Conservation (phyloP, 2,888 invertebrate species). For the Meiosimyza platycephala region DNA sequence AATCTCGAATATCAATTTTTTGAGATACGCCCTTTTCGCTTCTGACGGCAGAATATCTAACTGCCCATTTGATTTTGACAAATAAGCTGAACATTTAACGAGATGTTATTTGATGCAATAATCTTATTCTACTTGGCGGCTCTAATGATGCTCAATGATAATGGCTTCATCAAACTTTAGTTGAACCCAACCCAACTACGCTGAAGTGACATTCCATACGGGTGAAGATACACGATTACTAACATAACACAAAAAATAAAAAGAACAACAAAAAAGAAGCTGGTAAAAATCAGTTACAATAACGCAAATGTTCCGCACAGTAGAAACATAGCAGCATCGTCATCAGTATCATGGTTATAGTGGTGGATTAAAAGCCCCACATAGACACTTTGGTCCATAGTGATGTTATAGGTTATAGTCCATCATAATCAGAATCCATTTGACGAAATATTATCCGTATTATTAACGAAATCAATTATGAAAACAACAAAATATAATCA, state of each 20-base stretch:
- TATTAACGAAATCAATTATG: slow-evolving; percentile 25
- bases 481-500: slow-evolving; percentile 26
- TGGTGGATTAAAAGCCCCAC: too few relatives aligned
- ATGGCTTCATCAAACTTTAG: not conserved
- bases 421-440: slow-evolving; percentile 10
- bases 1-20: too few relatives aligned
- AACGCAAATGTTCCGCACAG: not conserved
- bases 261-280: not conserved
- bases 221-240: not conserved
- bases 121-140: too few relatives aligned
- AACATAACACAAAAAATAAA: not conserved
- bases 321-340: not conserved
- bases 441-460: not conserved
- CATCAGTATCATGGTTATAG: too few relatives aligned
- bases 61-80: too few relatives aligned
- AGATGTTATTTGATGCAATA: too few relatives aligned
- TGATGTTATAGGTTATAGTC: too few relatives aligned
- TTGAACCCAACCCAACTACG: not conserved
- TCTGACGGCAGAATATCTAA: too few relatives aligned
- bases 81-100: too few relatives aligned
- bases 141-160: not conserved
- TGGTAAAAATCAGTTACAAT: not conserved
- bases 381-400: too few relatives aligned
- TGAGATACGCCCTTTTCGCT: too few relatives aligned
- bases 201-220: not conserved